Percentiles rank a stretch among this genome's conserved stretches.
Evolutionary conservation across 2,113 vertebrate species (phyloP).

Genomic region (Ciconia stormi): DNA sequence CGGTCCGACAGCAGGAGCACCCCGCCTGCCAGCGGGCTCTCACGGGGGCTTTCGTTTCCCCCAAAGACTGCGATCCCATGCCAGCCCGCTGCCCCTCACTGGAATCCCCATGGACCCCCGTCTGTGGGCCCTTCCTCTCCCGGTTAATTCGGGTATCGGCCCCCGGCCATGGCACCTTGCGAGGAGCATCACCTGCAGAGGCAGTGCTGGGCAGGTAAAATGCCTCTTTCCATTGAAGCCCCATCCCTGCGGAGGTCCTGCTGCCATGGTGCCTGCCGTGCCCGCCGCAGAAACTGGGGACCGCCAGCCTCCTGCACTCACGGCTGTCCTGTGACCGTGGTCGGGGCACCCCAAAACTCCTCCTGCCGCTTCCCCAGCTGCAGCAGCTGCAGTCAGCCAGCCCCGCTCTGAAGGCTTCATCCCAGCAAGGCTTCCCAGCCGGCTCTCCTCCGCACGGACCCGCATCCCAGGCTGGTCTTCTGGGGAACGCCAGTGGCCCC

Average conservation of each 20-base stretch:
- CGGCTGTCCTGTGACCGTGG: rapidly evolving
- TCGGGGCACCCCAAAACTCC: neutral
- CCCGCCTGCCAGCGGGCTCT: rapidly evolving
- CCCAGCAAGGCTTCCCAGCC: neutral
- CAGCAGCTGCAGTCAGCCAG: neutral
- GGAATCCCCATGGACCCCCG: rapidly evolving
- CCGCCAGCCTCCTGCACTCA: neutral
- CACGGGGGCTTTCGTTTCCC: neutral
- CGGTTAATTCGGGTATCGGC: rapidly evolving
- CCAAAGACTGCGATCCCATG: rapidly evolving
- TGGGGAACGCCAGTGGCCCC: neutral
- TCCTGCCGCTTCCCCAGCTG: neutral
- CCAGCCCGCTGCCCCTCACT: neutral
- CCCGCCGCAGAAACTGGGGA: neutral
- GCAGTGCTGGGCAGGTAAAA: no score
- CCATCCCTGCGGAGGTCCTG: neutral
- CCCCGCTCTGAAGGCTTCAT: neutral
- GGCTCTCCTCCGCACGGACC: rapidly evolving
- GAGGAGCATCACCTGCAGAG: neutral
- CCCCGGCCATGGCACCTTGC: neutral
- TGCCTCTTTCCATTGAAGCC: neutral
- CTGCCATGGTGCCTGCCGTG: neutral
- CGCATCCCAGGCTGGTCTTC: neutral
- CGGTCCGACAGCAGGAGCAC: neutral
- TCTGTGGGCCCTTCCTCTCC: no score